A percentile compares a stretch with the other conserved stretches of the same genome.
Evolutionary conservation across 2,888 invertebrate genomes (phyloP).

Genomic region (Pandemis corylana): DNA sequence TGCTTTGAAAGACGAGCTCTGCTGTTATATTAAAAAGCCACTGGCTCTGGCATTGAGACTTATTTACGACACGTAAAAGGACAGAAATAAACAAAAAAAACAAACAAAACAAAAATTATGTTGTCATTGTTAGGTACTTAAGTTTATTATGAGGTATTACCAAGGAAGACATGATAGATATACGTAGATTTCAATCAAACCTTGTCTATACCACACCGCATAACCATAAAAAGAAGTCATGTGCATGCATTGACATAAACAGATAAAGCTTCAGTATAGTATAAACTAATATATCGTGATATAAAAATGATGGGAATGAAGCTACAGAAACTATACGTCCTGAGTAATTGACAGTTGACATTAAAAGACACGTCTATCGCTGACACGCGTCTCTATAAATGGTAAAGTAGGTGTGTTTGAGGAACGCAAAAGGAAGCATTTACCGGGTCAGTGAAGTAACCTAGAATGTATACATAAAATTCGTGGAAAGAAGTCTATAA

Average conservation of each 20-base stretch:
- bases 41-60: no score
- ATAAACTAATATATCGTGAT: background rate
- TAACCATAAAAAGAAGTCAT: constrained; percentile 17
- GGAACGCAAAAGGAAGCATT: constrained; percentile 50
- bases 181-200: constrained; percentile 20
- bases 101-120: no score
- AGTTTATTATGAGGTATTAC: background rate
- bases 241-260: constrained; percentile 25
- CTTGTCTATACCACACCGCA: background rate
- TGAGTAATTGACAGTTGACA: constrained; percentile 38
- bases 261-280: background rate
- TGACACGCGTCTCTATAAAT: constrained; percentile 24
- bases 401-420: constrained; percentile 37
- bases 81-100: no score
- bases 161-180: background rate
- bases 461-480: constrained; percentile 57
- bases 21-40: background rate
- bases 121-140: background rate
- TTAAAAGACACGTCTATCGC: constrained; percentile 29
- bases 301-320: constrained; percentile 1
- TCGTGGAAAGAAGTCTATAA: constrained; percentile 70
- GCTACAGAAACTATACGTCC: constrained; percentile 3
- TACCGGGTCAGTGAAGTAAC: constrained; percentile 64
- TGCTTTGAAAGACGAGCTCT: no score
- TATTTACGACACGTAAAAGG: no score